These are phyloP conservation scores for Shinisaurus crocodilurus DNA, from an alignment of 2,113 vertebrate genomes.

Conservation along the genomic window DNA sequence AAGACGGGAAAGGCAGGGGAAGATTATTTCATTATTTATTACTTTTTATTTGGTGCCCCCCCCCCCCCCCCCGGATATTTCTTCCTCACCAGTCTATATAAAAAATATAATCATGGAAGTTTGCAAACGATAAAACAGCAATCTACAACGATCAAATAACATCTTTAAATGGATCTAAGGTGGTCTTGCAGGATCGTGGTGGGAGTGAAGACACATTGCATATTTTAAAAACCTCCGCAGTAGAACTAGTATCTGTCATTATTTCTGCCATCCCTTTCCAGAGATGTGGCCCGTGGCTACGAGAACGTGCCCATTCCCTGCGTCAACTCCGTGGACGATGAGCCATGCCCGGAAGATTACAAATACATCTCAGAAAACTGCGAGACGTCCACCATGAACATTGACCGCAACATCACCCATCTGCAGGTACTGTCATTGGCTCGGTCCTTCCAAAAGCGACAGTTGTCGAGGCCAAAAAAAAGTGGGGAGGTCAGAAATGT, in stretches of 20 bases:
- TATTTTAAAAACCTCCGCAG: background rate
- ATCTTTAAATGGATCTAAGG: background rate
- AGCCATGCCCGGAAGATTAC: conserved; percentile 89
- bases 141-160: background rate
- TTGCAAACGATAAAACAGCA: background rate
- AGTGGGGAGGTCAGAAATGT: background rate
- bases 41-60: background rate
- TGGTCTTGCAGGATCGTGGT: background rate
- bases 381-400: conserved; percentile 94
- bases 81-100: background rate
- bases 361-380: conserved; percentile 95
- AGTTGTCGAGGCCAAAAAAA: background rate
- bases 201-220: background rate
- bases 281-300: conserved; percentile 91
- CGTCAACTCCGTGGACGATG: conserved; percentile 90
- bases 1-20: background rate
- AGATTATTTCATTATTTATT: background rate
- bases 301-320: conserved; percentile 92
- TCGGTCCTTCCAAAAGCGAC: background rate
- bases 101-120: background rate
- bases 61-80: background rate
- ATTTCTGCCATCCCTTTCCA: conserved; percentile 40
- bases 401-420: conserved; percentile 93
- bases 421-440: conserved; percentile 80
- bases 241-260: no score